A percentile compares a stretch with the other conserved stretches of the same genome.
Evolutionary conservation across 2,797 vertebrate species (phyloP).

Genomic region (Hozukius guyotensis): DNA sequence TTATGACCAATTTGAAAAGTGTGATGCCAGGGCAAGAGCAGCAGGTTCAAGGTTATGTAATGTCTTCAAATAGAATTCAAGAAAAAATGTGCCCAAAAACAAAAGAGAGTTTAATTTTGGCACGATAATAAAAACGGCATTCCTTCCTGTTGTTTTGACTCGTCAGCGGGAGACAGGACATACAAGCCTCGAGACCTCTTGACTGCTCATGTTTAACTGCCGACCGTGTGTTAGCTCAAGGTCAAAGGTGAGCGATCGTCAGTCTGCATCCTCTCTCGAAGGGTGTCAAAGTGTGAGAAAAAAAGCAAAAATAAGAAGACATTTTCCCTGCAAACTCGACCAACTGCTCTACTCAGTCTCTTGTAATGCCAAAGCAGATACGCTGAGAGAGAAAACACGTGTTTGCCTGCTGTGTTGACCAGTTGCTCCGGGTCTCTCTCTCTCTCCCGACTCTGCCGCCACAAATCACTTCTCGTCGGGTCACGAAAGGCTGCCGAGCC

Average conservation of each 20-base stretch:
- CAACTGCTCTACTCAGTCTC: constrained; percentile 6
- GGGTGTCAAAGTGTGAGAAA: background rate
- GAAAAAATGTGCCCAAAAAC: background rate
- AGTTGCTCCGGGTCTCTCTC: constrained; percentile 35
- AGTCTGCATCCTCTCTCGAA: constrained; percentile 39
- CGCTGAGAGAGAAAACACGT: constrained; percentile 57
- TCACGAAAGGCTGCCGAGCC: constrained; percentile 41
- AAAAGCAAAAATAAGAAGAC: background rate
- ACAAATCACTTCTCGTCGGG: constrained; percentile 63
- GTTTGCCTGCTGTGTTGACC: constrained; percentile 54
- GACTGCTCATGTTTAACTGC: constrained; percentile 53
- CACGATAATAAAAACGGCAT: constrained; percentile 23
- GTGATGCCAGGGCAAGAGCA: background rate
- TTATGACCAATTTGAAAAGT: constrained; percentile 8
- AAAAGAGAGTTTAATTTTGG: background rate
- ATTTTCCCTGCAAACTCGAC: background rate
- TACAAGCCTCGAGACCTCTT: constrained; percentile 25
- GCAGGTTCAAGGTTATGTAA: constrained; percentile 6
- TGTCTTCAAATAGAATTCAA: background rate
- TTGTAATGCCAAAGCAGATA: constrained; percentile 10
- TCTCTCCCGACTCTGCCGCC: constrained; percentile 19
- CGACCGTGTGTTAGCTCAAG: constrained; percentile 34
- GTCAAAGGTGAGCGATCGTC: constrained; percentile 57
- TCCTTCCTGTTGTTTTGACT: constrained; percentile 47
- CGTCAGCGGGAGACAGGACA: constrained; percentile 24